Evolutionary conservation across 2,113 vertebrate genomes (phyloP).

Genomic region (Pterophyllum scalare): DNA sequence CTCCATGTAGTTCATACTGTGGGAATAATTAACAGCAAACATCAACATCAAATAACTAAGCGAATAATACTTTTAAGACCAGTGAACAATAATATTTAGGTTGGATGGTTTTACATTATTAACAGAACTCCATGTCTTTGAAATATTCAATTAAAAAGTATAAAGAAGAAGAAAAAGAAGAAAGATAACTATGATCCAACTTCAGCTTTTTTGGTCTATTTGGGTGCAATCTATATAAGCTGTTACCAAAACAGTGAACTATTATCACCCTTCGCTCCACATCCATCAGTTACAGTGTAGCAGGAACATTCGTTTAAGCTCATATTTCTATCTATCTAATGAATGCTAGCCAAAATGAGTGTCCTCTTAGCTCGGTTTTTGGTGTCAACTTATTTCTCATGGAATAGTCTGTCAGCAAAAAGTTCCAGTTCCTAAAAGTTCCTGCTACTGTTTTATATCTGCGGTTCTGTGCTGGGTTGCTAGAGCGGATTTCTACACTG

Average conservation of each 20-base stretch:
- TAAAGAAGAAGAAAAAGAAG: not conserved
- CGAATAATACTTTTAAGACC: not conserved
- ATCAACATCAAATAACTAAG: not conserved
- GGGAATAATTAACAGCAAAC: not conserved
- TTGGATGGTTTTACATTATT: not conserved
- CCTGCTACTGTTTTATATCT: not conserved
- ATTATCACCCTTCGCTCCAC: not conserved
- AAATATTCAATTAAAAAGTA: not conserved
- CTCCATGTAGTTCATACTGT: not conserved
- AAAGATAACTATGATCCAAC: not conserved
- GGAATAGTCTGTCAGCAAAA: not conserved
- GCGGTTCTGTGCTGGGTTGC: not conserved
- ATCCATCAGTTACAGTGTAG: not conserved
- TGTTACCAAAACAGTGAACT: not conserved
- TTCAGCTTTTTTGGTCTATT: not conserved
- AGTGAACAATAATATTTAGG: conserved; percentile 1
- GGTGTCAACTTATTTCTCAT: conserved; percentile 13
- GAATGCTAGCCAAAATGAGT: no score
- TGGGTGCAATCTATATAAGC: not conserved
- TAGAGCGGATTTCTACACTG: not conserved
- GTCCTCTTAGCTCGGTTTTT: not conserved
- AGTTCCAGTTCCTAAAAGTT: not conserved
- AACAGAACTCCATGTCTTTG: not conserved
- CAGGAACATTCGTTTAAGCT: not conserved
- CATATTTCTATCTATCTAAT: not conserved